These are phyloP conservation scores for Sepioteuthis lessoniana DNA, from an alignment of 2,888 invertebrate species.

Conservation along the genomic window DNA sequence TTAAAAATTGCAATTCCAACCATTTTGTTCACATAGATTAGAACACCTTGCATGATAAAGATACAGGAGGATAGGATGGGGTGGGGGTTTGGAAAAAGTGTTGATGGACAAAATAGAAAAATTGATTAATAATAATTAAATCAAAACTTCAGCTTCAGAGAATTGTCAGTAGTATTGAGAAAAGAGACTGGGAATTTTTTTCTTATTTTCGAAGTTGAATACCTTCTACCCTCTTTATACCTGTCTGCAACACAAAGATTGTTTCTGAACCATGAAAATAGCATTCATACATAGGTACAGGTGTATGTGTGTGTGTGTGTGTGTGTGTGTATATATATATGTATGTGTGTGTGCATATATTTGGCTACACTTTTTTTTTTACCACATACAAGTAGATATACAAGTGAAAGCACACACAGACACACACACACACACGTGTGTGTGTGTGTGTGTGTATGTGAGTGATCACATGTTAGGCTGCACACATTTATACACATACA, in stretches of 20 bases:
- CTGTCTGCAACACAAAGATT: neutral
- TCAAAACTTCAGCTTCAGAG: neutral
- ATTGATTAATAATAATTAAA: neutral
- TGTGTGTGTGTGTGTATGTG: neutral
- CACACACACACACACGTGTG: neutral
- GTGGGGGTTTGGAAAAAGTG: neutral
- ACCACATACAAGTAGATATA: neutral
- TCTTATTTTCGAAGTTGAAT: neutral
- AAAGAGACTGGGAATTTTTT: neutral
- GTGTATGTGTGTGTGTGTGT: neutral
- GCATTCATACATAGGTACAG: neutral
- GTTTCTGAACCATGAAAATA: slow-evolving; percentile 21
- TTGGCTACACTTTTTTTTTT: neutral
- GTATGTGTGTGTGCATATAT: neutral
- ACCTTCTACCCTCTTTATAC: neutral
- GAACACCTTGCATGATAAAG: too few relatives aligned
- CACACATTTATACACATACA: too few relatives aligned
- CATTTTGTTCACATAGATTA: too few relatives aligned
- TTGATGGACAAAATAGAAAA: neutral
- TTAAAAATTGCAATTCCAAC: too few relatives aligned
- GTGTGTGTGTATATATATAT: neutral
- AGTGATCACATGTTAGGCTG: neutral
- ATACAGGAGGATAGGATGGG: too few relatives aligned
- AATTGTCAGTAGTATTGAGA: slow-evolving; percentile 21
- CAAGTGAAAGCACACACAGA: neutral